Base-by-base conservation (phyloP, 2,797 vertebrate genomes). In the Liasis olivaceus region DNA sequence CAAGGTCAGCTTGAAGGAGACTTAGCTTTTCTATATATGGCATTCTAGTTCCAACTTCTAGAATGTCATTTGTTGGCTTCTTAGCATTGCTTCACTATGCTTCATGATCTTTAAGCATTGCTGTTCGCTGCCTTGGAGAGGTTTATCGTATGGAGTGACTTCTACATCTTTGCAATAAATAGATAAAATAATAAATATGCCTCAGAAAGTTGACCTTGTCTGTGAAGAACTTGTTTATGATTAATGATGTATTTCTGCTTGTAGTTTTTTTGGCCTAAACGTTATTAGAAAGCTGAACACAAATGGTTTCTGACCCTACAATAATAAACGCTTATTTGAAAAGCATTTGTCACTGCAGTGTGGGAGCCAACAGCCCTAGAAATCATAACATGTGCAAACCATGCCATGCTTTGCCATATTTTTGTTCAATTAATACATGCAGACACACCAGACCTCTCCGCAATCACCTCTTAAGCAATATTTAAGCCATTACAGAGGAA, bases 281-380 rank as follows among this genome's bases (percentile, higher is more conserved):
- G 24, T 59, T 69, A 85, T 92, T 94, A 90, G 81, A 85, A 90
- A 90, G 62, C 85, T 91, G 86, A 91, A 31, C 56, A 85, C 31
- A 72, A 77, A 31, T 92, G n/a, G 77, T 85, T 94, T 87, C 62
- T 90, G 85, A 89, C 47, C 85, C 69, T 94, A 90, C 58, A 90
- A 92, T 94, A 94, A 94, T 86, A 94, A 94, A 94, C 86, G 60
- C 56, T 59, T 58, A 77, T 94, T 91, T 85, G 22, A 77, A 92
- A 94, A 77, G 77, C 72, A 94, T 90, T 89, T 94, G 56, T 94
- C 91, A 92, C 42, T 85, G 62, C 56, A 88, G 62, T 63, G 81
- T 86, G 89, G 54, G 77, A 91, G 87, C 59, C 88, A 92, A 63
- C 59, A 77, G 77, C 59, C 89, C 26, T 89, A 90, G 91, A 88